Evolutionary conservation across 1,140 invertebrate species (phyloP).

Genomic region (Leptinotarsa defecta): DNA sequence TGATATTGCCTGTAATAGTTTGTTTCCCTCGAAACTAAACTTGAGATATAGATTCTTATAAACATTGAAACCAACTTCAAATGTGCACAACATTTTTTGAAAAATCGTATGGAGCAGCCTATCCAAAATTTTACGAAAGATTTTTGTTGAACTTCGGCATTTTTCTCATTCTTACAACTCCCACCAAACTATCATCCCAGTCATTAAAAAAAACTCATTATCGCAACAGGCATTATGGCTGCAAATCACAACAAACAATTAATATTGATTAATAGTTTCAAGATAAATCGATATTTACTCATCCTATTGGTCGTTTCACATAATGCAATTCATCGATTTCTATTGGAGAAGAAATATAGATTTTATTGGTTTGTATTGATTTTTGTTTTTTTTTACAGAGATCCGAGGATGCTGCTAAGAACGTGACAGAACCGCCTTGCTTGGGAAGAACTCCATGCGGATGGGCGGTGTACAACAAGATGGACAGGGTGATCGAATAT

Average conservation of each 20-base stretch:
- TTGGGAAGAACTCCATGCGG: conserved; percentile 61
- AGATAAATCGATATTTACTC: background rate
- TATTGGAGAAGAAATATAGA: background rate
- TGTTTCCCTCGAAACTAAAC: too few relatives aligned
- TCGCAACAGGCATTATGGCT: background rate
- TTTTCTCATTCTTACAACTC: too few relatives aligned
- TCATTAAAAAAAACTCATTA: background rate
- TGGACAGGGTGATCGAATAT: conserved; percentile 59
- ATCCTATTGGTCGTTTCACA: background rate
- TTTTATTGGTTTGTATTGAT: background rate
- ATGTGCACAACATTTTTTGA: too few relatives aligned
- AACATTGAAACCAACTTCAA: too few relatives aligned
- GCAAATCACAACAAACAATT: conserved; percentile 3
- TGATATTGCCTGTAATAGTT: too few relatives aligned
- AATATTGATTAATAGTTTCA: background rate
- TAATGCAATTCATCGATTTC: background rate
- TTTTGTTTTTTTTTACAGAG: background rate
- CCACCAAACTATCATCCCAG: background rate
- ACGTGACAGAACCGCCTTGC: conserved; percentile 1
- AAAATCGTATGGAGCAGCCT: too few relatives aligned
- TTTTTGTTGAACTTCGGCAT: too few relatives aligned
- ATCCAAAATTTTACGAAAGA: too few relatives aligned
- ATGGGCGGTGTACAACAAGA: conserved; percentile 66
- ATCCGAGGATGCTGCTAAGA: background rate
- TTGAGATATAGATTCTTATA: too few relatives aligned